Base-by-base conservation (phyloP, 37 sponge, comb jelly and placozoan genomes). In the Mnemiopsis leidyi region DNA sequence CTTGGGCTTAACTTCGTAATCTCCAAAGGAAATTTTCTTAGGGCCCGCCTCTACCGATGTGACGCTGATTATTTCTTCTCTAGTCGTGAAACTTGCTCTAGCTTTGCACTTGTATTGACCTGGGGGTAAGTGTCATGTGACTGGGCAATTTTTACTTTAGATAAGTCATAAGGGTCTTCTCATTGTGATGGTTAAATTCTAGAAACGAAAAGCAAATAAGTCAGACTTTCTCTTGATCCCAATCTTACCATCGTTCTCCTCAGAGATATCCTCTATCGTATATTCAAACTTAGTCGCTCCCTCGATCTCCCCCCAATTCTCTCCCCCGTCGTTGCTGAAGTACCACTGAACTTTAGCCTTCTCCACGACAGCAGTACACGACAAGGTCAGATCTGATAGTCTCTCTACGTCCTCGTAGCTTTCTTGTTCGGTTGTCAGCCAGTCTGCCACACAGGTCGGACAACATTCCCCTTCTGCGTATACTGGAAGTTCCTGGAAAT, bases 51-150 rank as follows among this genome's bases (percentile, higher is more conserved):
- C 61, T 5, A 48, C 61, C 61, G 61, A 18, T 48, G 5, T 85
- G 48, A 85, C 90, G 1, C 38, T 28, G 35, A 85, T 40, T 13
- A 32, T 33, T 29, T 36, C 61, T 25, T 85, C 90, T 37, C 36
- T 36, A 0, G 48, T 9, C 39, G 2, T 13, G 90, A 28, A 40
- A 61, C 35, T 85, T 29, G 33, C 36, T 37, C 36, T 38, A 39
- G 26, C 90, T 18, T 38, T 85, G 61, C 90, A 85, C 48, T 85
- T 85, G 61, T 85, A 85, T 48, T 48, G 61, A 48, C 61, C 61
- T 48, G 61, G 61, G 13, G 61, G 13, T 48, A 48, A 48, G 5
- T 48, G 13, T 13, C 5, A 48, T 48, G 61, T 48, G 5, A 48
- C 9, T 48, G n/a, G n/a, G n/a, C n/a, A n/a, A n/a, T n/a, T n/a